phyloP scores from a whole-genome alignment of 2,888 invertebrate genomes.

The Arrhopalites spinosus region DNA sequence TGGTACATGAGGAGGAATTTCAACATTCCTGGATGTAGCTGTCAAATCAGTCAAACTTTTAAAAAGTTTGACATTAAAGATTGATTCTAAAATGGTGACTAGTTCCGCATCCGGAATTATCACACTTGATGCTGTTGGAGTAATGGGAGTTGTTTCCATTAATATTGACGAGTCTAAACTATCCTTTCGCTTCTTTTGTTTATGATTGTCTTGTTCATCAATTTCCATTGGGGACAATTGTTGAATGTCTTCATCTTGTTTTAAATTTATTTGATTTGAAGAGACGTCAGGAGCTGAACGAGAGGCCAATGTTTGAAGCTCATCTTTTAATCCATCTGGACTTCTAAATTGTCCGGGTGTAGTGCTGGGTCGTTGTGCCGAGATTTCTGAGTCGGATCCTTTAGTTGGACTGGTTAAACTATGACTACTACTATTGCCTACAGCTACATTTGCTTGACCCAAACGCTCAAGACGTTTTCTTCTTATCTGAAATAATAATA shows the following conservation, averaged over 20 bases:
- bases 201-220: slow-evolving; percentile 2
- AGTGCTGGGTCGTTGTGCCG: slow-evolving; percentile 21
- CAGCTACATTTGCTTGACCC: slow-evolving; percentile 55
- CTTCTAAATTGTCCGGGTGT: background rate
- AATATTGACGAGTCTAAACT: slow-evolving; percentile 18
- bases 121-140: slow-evolving; percentile 16
- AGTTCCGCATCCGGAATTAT: slow-evolving; percentile 24
- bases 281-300: slow-evolving; percentile 8
- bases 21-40: slow-evolving; percentile 13
- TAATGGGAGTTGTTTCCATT: background rate
- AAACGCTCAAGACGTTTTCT: slow-evolving; percentile 75
- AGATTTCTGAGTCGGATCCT: background rate
- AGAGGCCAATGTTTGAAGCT: background rate
- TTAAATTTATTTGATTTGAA: slow-evolving; percentile 9
- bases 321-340: background rate
- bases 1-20: slow-evolving; percentile 37
- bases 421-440: slow-evolving; percentile 8
- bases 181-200: slow-evolving; percentile 16
- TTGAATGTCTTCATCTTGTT: slow-evolving; percentile 2
- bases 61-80: slow-evolving; percentile 45
- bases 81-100: slow-evolving; percentile 43
- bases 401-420: slow-evolving; percentile 12
- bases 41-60: background rate
- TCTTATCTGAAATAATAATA: slow-evolving; percentile 67
- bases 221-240: slow-evolving; percentile 26